Base-by-base conservation (phyloP, 2,888 invertebrate species). In the Chalcosyrphus nemorum region DNA sequence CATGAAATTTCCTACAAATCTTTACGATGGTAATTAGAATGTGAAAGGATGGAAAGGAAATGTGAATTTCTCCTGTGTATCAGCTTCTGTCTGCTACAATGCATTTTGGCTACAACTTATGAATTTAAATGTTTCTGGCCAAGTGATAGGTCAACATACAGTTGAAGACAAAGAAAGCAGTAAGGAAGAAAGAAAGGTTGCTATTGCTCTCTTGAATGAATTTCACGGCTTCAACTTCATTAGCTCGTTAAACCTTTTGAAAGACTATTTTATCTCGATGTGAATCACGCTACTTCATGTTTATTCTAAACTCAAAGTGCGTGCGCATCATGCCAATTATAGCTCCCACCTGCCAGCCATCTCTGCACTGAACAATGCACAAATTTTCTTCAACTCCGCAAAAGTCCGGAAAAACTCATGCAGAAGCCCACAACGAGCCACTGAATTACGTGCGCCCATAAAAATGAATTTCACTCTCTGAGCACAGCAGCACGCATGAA, bases 371-470 rank as follows among this genome's bases (percentile, higher is more conserved):
- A 66, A 65, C 57, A 70, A 76, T 71, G 71, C 70, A 66, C 54
- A 63, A 27, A 17, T 27, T 47, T 50, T 6, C 27, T 24, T 7
- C 35, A 13, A 24, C 57, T n/a, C 32, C 3, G 52, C 15, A 11
- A 43, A 56, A 38, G n/a, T n/a, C n/a, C n/a, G n/a, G 1, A 41
- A 35, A 15, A 21, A 76, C 13, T 68, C 52, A 74, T 61, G 47
- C 63, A 43, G 71, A 65, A 57, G 17, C 52, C 52, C 65, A 76
- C 76, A 76, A 50, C 43, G 43, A 71, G 57, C 32, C 71, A 59
- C 57, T 66, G 45, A 54, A 65, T 63, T 82, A 77, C 81, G 77
- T 82, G 81, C n/a, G n/a, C 77, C 77, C 81, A 71, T 82, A 82
- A 61, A 81, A 77, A 21, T 52, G 47, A 29, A 47, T 52, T 52